Evolutionary conservation across 2,113 vertebrate genomes (phyloP).

Genomic region (Phocoena phocoena): DNA sequence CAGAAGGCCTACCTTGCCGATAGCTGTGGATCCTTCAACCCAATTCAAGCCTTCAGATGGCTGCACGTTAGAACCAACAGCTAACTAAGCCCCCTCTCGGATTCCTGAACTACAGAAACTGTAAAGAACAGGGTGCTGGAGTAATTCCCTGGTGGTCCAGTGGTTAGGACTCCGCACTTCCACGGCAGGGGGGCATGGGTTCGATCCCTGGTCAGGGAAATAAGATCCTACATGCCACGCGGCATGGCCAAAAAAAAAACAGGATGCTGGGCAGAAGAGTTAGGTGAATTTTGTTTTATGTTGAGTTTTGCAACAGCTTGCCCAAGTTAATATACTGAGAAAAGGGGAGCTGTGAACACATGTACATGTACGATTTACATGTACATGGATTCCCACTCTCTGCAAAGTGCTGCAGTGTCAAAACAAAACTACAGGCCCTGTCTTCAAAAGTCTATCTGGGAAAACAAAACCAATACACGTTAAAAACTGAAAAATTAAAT

Average conservation of each 20-base stretch:
- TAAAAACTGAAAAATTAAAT: not conserved
- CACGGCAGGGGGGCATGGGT: not conserved
- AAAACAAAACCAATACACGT: not conserved
- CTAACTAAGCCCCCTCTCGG: not conserved
- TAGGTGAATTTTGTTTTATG: not conserved
- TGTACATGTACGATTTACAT: rapidly evolving
- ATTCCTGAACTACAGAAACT: not conserved
- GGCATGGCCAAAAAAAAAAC: not conserved
- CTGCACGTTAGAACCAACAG: not conserved
- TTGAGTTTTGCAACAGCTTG: not conserved
- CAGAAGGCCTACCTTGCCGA: not conserved
- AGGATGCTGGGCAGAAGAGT: rapidly evolving
- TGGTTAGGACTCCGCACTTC: not conserved
- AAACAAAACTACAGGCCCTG: not conserved
- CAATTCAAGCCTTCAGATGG: not conserved
- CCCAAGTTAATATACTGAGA: not conserved
- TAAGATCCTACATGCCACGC: not conserved
- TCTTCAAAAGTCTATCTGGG: not conserved
- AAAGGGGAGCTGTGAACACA: not conserved
- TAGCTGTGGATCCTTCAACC: not conserved
- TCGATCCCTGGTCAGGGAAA: not conserved
- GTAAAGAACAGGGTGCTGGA: rapidly evolving
- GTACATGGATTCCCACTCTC: not conserved
- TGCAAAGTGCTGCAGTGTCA: not conserved
- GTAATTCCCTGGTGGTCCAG: not conserved